Percentiles rank a stretch among this genome's conserved stretches.
These are phyloP conservation scores for Nebria salina DNA, from an alignment of 2,888 invertebrate genomes.

Conservation along the genomic window DNA sequence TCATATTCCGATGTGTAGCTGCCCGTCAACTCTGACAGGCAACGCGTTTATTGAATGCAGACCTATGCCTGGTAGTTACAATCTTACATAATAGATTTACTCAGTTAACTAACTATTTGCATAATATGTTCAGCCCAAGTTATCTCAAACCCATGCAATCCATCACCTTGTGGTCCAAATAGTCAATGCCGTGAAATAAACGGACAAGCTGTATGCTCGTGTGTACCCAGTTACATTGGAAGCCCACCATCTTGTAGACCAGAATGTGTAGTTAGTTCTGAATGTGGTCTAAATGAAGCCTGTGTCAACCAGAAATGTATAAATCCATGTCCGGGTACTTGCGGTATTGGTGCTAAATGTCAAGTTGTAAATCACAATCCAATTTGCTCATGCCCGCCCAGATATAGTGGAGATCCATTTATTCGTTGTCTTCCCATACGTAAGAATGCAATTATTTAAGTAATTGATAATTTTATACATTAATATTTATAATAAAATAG, in stretches of 20 bases:
- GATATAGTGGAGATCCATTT: slow-evolving; percentile 68
- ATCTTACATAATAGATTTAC: neutral
- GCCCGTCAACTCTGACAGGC: slow-evolving; percentile 75
- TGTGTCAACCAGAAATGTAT: slow-evolving; percentile 67
- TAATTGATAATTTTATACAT: neutral
- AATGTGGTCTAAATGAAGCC: slow-evolving; percentile 66
- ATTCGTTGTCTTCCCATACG: slow-evolving; percentile 52
- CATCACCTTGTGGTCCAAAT: slow-evolving; percentile 79
- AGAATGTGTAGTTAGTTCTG: slow-evolving; percentile 66
- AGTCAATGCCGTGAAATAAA: slow-evolving; percentile 73
- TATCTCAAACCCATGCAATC: slow-evolving; percentile 68
- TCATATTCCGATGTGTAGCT: slow-evolving; percentile 78
- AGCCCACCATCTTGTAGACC: slow-evolving; percentile 66
- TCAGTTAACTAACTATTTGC: neutral
- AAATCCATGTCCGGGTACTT: slow-evolving; percentile 67
- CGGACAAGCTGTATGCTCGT: slow-evolving; percentile 67
- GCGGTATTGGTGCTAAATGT: slow-evolving; percentile 67
- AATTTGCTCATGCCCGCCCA: slow-evolving; percentile 67
- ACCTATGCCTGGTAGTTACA: slow-evolving; percentile 56
- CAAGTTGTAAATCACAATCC: slow-evolving; percentile 69
- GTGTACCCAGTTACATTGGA: slow-evolving; percentile 64
- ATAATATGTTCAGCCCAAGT: slow-evolving; percentile 7
- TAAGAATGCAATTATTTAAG: slow-evolving; percentile 24
- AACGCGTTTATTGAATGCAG: slow-evolving; percentile 74
- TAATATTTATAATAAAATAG: slow-evolving; percentile 51